These are phyloP conservation scores for Apodemia mormo DNA, from an alignment of 2,888 invertebrate genomes.

Conservation along the genomic window DNA sequence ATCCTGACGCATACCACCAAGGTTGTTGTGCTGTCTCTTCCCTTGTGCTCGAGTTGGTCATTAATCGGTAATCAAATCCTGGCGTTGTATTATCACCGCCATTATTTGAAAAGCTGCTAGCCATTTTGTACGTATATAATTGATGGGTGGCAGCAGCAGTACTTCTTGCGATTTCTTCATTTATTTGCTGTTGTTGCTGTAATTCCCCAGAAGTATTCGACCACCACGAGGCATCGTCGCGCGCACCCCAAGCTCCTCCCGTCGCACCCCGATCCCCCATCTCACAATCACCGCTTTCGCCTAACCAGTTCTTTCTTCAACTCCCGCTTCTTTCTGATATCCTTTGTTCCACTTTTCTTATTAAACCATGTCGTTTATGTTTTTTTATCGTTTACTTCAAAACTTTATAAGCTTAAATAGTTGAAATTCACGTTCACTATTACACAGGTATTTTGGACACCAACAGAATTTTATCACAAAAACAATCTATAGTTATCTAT, in stretches of 20 bases:
- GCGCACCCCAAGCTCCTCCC: constrained; percentile 82
- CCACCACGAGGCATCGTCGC: constrained; percentile 82
- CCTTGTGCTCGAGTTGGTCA: constrained; percentile 81
- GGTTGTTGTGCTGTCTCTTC: constrained; percentile 72
- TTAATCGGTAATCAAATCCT: constrained; percentile 88
- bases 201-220: constrained; percentile 74
- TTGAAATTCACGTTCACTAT: constrained; percentile 38
- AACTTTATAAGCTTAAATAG: constrained; percentile 28
- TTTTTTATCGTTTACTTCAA: constrained; percentile 23
- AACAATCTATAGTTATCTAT: constrained; percentile 55
- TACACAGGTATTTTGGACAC: constrained; percentile 48
- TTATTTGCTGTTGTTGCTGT: constrained; percentile 76
- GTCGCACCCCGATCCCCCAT: constrained; percentile 79
- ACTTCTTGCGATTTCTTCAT: constrained; percentile 73
- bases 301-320: constrained; percentile 72
- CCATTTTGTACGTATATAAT: constrained; percentile 93
- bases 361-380: constrained; percentile 59
- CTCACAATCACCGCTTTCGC: constrained; percentile 67
- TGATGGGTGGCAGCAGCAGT: constrained; percentile 83
- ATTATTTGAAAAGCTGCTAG: constrained; percentile 89
- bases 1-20: constrained; percentile 89
- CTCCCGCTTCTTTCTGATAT: constrained; percentile 52
- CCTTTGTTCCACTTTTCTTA: constrained; percentile 49
- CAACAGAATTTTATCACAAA: constrained; percentile 63
- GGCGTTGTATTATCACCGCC: constrained; percentile 84